Base-by-base conservation (phyloP, 2,797 vertebrate genomes). In the Platalea minor region DNA sequence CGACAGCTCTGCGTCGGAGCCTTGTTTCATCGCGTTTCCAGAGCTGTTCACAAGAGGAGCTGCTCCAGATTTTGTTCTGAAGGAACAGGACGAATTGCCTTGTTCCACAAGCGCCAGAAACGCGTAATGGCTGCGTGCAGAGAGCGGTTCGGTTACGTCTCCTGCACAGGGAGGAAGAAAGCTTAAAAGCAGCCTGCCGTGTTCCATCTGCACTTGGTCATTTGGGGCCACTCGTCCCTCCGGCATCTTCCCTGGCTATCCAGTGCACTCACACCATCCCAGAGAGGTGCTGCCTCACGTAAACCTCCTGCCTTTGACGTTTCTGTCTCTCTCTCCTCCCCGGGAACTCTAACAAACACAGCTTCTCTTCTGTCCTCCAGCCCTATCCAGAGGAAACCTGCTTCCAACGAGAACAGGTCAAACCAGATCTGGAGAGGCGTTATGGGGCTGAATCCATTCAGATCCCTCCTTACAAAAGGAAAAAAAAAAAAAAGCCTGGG, bases 11-110 rank as follows among this genome's bases (percentile, higher is more conserved):
- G 60, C 20, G 7, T 4, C 35, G 18, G 39, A 19, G 48, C n/a
- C 54, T 41, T 1, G 0, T n/a, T 65, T 65, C 21, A 16, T 4
- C 0, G 3, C 2, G 0, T 33, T 63, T 64, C 16, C 82, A 77
- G 72, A 63, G 39, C 56, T n/a, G 45, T 4, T 45, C 21, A 3
- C 11, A 53, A 53, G 23, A 46, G 29, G 8, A 81, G 60, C 21
- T 56, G 72, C 56, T 73, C 70, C n/a, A 56, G 2, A 0, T 50
- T 82, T 53, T 16, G 24, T 7, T 68, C n/a, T 17, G 60, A 64
- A 68, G 41, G 35, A 86, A 59, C 3, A 46, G 43, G 57, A 51
- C 8, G 33, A 64, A 31, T 1, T 13, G 21, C 31, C 29, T 28
- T 26, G 23, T 8, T 65, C 69, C 25, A 17, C 53, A 19, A 13